These are phyloP conservation scores for Hermaeophaga mercurialis DNA, from an alignment of 2,888 invertebrate species.

Conservation along the genomic window DNA sequence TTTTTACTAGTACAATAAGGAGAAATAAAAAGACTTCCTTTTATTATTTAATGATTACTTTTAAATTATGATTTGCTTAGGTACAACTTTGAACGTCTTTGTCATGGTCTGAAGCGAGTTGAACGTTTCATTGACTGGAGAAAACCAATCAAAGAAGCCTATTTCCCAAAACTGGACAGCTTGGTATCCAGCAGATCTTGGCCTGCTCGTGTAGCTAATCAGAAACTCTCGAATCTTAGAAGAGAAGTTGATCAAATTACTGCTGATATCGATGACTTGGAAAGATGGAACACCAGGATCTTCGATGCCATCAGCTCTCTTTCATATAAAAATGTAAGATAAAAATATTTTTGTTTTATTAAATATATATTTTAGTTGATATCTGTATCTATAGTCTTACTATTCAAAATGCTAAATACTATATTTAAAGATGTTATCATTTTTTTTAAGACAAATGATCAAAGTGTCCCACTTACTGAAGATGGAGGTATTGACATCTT, in stretches of 20 bases:
- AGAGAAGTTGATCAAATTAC: slow-evolving; percentile 71
- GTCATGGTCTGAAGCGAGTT: slow-evolving; percentile 70
- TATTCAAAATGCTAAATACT: no score
- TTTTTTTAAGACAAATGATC: slow-evolving; percentile 57
- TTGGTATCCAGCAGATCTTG: slow-evolving; percentile 75
- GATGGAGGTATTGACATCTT: slow-evolving; percentile 75
- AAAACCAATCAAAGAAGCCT: slow-evolving; percentile 75
- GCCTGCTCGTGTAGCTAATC: slow-evolving; percentile 71
- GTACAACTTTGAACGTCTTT: slow-evolving; percentile 78
- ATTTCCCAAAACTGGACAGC: slow-evolving; percentile 84
- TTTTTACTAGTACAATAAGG: no score
- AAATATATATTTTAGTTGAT: not conserved
- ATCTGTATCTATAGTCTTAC: no score
- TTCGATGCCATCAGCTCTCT: slow-evolving; percentile 72
- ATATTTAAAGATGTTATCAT: not conserved
- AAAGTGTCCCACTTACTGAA: slow-evolving; percentile 66
- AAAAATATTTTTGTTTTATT: slow-evolving; percentile 34
- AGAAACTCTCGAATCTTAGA: slow-evolving; percentile 65
- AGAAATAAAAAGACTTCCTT: no score
- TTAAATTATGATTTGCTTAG: slow-evolving; percentile 14
- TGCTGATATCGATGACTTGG: slow-evolving; percentile 72
- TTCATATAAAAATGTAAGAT: slow-evolving; percentile 62
- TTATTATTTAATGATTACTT: no score
- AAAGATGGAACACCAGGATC: slow-evolving; percentile 77
- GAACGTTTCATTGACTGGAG: slow-evolving; percentile 68